phyloP scores from a whole-genome alignment of 2,113 vertebrate species.

The Anoura caudifer region DNA sequence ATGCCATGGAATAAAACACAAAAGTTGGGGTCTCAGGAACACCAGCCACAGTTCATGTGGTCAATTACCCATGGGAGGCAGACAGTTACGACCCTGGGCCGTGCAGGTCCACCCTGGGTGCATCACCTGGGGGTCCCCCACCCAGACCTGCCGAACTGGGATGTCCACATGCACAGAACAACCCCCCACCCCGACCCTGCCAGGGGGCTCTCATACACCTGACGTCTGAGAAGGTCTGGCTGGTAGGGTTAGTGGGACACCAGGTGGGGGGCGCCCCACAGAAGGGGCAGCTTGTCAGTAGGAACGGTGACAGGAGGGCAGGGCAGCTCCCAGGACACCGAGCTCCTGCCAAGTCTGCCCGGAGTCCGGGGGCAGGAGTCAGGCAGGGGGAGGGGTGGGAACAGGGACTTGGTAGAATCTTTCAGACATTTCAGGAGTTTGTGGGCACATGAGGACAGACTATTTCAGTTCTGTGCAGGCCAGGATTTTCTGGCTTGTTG shows the following conservation, averaged over 20 bases:
- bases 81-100: fast-evolving
- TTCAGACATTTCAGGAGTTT: background rate
- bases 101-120: background rate
- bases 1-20: background rate
- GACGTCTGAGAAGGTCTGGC: too few relatives aligned
- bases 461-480: constrained; percentile 30
- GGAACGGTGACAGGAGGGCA: background rate
- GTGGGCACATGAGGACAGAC: background rate
- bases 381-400: background rate
- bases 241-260: fast-evolving
- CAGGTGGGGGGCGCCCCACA: fast-evolving
- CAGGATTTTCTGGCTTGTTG: constrained; percentile 54
- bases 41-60: background rate
- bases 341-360: background rate
- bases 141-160: too few relatives aligned
- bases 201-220: background rate
- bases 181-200: too few relatives aligned
- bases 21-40: background rate
- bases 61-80: background rate
- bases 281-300: background rate
- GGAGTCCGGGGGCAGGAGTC: background rate
- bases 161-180: background rate
- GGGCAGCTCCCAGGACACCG: background rate
- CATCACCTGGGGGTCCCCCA: background rate
- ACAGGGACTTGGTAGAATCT: background rate